Evolutionary conservation across 1,140 invertebrate species (phyloP).

Genomic region (Cotesia chilonis): DNA sequence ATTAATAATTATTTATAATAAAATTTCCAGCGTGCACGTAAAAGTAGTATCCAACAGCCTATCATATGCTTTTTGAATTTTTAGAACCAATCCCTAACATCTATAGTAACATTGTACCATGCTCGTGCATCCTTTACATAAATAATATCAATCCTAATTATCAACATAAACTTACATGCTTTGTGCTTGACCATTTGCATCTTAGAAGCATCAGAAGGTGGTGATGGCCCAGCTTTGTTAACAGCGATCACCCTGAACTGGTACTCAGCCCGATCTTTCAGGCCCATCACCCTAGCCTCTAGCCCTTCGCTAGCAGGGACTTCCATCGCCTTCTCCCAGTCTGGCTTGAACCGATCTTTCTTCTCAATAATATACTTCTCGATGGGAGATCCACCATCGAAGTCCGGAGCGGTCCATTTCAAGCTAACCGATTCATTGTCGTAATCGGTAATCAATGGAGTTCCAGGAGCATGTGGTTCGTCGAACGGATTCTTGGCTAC

Average conservation of each 20-base stretch:
- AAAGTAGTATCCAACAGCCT: too few relatives aligned
- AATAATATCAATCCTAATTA: neutral
- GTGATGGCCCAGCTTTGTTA: slow-evolving; percentile 94
- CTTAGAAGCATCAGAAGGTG: slow-evolving; percentile 93
- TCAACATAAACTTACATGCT: slow-evolving; percentile 73
- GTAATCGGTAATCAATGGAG: slow-evolving; percentile 90
- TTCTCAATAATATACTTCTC: slow-evolving; percentile 98
- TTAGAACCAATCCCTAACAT: too few relatives aligned
- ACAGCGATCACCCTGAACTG: slow-evolving; percentile 95
- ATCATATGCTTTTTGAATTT: too few relatives aligned
- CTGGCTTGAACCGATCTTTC: slow-evolving; percentile 83
- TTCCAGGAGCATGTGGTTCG: slow-evolving; percentile 85
- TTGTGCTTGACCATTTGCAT: slow-evolving; percentile 91
- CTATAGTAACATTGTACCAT: too few relatives aligned
- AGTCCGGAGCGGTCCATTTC: slow-evolving; percentile 91
- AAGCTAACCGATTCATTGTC: slow-evolving; percentile 93
- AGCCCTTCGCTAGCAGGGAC: slow-evolving; percentile 83
- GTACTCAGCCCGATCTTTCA: slow-evolving; percentile 92
- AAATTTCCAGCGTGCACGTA: too few relatives aligned
- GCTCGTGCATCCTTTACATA: neutral
- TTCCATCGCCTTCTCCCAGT: slow-evolving; percentile 82
- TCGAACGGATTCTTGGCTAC: slow-evolving; percentile 97
- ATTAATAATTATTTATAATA: too few relatives aligned
- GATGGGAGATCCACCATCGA: slow-evolving; percentile 94
- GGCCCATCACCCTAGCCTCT: slow-evolving; percentile 82